Evolutionary conservation across 2,888 invertebrate genomes (phyloP), one percentile per base, ranked within the genome.

Genomic region (Dendrolimus houi): DNA sequence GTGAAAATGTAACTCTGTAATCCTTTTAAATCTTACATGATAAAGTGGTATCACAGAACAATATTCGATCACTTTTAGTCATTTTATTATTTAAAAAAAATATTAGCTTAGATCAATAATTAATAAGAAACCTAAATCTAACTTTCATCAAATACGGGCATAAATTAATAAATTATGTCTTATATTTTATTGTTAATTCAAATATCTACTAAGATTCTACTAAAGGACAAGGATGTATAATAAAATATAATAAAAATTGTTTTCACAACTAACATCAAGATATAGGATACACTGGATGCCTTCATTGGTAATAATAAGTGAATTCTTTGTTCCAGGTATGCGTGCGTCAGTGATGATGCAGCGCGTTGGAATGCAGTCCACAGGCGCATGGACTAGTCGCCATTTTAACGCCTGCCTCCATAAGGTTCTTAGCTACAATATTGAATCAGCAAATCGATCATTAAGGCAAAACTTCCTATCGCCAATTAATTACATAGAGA

Each of bases 291-390:
- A 47, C 47, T 47, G 41, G 56, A 52, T 59, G n/a, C 59, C 56
- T 54, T 59, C n/a, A 8, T 41, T 59, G 55, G 60, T 69, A 65
- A 59, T 71, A 73, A 75, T 70, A 71, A 72, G 66, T 56, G 60
- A 67, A 68, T 80, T 78, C 79, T 75, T 87, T 87, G 85, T 88
- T 87, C 62, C 87, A 88, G 87, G 87, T 88, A 87, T 69, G 67
- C 61, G 62, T 82, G 79, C 75, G 82, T 86, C 85, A 83, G 62
- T 67, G 67, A 60, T 84, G 87, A 85, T 77, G 73, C 82, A 80
- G 64, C 69, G 60, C 29, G 9, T 14, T 58, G 80, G 87, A 85
- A 88, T 87, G 87, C 81, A 65, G 76, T 57, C 60, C 62, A 68
- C 57, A 61, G 64, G 56, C 58, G 67, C 70, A 75, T 72, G 71